Evolutionary conservation across 1,140 invertebrate species (phyloP).

Genomic region (Trissolcus basalis): DNA sequence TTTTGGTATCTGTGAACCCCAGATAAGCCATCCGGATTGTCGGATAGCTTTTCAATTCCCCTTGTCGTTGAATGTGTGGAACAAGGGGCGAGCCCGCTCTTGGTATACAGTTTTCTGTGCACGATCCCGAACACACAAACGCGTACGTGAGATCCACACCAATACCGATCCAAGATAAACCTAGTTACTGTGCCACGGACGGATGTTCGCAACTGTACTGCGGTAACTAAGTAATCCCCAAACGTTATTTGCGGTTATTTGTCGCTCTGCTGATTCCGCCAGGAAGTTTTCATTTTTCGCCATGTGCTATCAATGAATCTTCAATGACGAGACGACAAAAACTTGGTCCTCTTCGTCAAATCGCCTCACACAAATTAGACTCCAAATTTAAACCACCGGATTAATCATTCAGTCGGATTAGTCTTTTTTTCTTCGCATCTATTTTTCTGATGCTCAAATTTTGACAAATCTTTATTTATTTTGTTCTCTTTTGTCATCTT

Average conservation of each 20-base stretch:
- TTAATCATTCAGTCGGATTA: not conserved
- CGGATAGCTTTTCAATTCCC: constrained; percentile 74
- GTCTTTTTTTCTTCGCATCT: too few relatives aligned
- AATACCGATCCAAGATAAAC: constrained; percentile 61
- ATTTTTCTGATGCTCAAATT: too few relatives aligned
- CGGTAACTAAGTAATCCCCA: constrained; percentile 75
- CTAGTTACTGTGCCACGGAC: constrained; percentile 63
- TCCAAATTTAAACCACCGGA: not conserved
- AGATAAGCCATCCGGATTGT: constrained; percentile 73
- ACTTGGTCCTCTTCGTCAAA: not conserved
- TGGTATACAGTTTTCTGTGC: constrained; percentile 59
- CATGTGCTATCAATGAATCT: constrained; percentile 45
- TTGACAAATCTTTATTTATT: too few relatives aligned
- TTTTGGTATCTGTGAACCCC: constrained; percentile 48
- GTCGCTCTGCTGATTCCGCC: constrained; percentile 63
- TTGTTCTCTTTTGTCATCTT: too few relatives aligned
- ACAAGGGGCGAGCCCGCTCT: constrained; percentile 62
- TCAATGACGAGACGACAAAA: constrained; percentile 14
- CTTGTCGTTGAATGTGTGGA: constrained; percentile 73
- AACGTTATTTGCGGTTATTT: constrained; percentile 75
- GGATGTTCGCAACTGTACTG: constrained; percentile 66
- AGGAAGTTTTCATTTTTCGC: constrained; percentile 63
- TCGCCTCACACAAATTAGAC: not conserved
- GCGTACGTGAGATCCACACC: constrained; percentile 22
- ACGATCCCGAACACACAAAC: constrained; percentile 57